Conservation (phyloP, 2,797 vertebrate species). For the Euphonia xanthogaster region DNA sequence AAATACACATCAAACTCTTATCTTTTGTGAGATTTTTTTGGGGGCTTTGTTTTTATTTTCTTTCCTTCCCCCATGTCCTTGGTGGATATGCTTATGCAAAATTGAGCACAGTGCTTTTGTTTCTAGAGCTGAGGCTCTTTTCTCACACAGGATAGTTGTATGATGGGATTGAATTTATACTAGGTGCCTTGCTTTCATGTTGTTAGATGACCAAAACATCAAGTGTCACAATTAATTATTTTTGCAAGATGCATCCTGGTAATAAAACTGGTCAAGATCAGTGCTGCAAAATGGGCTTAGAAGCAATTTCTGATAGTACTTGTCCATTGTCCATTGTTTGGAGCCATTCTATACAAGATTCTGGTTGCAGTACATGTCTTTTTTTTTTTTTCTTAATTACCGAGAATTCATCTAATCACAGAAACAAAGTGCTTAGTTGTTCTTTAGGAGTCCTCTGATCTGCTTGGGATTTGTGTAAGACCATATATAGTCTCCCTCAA, state of each 20-base stretch:
- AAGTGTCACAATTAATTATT: background rate
- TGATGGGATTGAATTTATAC: background rate
- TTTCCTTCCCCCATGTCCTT: background rate
- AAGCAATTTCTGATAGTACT: background rate
- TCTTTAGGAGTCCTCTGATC: background rate
- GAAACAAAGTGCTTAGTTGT: background rate
- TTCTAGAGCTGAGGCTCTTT: background rate
- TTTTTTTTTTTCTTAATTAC: background rate
- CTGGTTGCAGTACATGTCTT: background rate
- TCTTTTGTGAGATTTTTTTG: background rate
- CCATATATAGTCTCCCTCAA: background rate
- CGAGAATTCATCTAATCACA: background rate
- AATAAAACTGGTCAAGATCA: background rate
- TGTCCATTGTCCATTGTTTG: background rate
- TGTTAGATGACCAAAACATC: background rate
- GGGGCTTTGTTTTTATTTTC: background rate
- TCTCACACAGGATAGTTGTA: background rate
- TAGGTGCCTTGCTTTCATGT: background rate
- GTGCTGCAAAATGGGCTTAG: background rate
- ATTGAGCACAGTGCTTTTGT: background rate
- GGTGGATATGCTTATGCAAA: background rate
- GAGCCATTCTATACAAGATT: background rate
- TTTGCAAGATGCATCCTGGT: background rate
- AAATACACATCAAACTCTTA: background rate
- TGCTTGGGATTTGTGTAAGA: background rate